Evolutionary conservation across 2,797 vertebrate genomes (phyloP).

Genomic region (Garrulus glandarius): DNA sequence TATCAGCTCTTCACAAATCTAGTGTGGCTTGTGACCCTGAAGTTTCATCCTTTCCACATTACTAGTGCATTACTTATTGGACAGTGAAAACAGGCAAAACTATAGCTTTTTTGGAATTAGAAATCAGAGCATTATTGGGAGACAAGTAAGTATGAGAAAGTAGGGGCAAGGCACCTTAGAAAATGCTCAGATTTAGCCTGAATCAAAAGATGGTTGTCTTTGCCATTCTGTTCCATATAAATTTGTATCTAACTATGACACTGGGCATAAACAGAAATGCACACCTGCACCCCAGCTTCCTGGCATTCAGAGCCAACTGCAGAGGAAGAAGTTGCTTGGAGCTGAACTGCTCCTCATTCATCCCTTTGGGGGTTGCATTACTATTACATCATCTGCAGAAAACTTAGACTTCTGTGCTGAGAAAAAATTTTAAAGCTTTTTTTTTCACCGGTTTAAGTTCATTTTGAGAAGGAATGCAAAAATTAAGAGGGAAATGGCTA

Average conservation of each 20-base stretch:
- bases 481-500: neutral
- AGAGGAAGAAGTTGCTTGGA: accelerated
- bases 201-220: neutral
- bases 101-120: neutral
- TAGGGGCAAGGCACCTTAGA: neutral
- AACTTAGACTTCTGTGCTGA: neutral
- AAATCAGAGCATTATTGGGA: neutral
- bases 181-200: neutral
- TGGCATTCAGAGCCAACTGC: neutral
- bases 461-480: neutral
- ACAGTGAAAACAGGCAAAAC: neutral
- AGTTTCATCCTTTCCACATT: neutral
- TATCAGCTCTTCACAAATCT: neutral
- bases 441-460: neutral
- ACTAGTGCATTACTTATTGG: neutral
- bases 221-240: neutral
- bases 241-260: accelerated
- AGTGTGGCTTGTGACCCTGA: neutral
- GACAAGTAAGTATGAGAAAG: neutral
- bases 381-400: neutral
- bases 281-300: neutral
- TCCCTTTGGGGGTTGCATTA: neutral
- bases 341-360: neutral
- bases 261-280: neutral
- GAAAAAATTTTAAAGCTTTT: neutral